phyloP scores from a whole-genome alignment of 2,888 invertebrate genomes.

The Hypomecis punctinalis region DNA sequence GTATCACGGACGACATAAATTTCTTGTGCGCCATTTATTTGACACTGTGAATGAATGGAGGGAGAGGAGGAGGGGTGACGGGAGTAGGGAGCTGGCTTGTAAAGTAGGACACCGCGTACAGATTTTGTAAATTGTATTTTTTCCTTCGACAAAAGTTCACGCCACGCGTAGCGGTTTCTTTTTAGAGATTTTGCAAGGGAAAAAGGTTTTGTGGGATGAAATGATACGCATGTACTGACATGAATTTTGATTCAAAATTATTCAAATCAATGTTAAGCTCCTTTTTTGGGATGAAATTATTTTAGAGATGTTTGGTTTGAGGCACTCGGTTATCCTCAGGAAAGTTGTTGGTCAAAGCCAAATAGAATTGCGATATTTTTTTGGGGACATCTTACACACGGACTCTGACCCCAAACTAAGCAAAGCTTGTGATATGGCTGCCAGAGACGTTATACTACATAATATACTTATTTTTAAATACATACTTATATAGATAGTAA shows the following conservation, averaged over 20 bases:
- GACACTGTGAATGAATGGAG: conserved; percentile 61
- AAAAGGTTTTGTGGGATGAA: conserved; percentile 2
- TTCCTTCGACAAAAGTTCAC: conserved; percentile 26
- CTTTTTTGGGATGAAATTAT: too few relatives aligned
- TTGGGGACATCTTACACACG: too few relatives aligned
- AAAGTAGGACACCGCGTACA: conserved; percentile 43
- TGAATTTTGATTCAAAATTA: not conserved
- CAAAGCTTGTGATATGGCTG: too few relatives aligned
- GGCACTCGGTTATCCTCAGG: too few relatives aligned
- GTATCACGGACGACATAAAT: conserved; percentile 71
- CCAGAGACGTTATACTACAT: too few relatives aligned
- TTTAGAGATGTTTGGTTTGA: too few relatives aligned
- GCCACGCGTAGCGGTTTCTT: conserved; percentile 15
- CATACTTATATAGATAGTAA: too few relatives aligned
- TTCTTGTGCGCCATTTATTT: conserved; percentile 79
- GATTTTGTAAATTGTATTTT: conserved; percentile 38
- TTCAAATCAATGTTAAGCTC: not conserved
- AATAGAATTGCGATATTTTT: too few relatives aligned
- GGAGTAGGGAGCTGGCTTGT: conserved; percentile 50
- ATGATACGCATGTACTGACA: not conserved
- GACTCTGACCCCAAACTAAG: too few relatives aligned
- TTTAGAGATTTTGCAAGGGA: conserved; percentile 2
- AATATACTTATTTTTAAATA: too few relatives aligned
- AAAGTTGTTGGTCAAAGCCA: too few relatives aligned
- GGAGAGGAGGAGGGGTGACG: conserved; percentile 49